Conservation (phyloP, 2,888 invertebrate genomes). For the Acanthoscelides obtectus region DNA sequence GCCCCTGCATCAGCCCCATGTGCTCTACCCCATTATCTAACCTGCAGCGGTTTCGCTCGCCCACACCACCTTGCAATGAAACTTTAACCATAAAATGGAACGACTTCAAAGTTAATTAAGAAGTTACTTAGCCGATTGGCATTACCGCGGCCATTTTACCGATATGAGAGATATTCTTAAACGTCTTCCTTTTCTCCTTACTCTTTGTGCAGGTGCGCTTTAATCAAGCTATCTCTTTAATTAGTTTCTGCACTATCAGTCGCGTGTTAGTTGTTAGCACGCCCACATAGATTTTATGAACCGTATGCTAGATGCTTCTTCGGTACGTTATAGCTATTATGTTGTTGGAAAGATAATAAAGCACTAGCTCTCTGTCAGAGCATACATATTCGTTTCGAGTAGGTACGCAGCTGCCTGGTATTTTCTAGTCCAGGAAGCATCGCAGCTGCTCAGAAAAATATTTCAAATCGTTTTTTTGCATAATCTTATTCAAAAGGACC, state of each 20-base stretch:
- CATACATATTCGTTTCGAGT: no score
- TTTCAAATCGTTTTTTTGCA: no score
- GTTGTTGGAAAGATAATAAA: no score
- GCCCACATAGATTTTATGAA: not conserved
- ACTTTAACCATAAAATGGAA: conserved; percentile 25
- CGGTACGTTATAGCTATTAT: no score
- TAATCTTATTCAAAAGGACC: no score
- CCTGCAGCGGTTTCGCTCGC: not conserved
- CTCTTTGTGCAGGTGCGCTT: conserved; percentile 9
- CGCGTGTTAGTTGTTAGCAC: not conserved
- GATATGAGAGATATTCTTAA: not conserved
- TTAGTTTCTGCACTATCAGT: conserved; percentile 19
- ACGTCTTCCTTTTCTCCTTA: not conserved
- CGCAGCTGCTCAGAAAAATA: no score
- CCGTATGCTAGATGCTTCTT: not conserved
- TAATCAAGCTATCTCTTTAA: conserved; percentile 29
- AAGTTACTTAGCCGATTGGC: conserved; percentile 16
- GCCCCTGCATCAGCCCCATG: no score
- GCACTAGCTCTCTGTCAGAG: no score
- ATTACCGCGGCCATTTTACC: conserved; percentile 16
- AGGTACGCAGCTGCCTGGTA: no score
- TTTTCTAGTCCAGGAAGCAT: no score
- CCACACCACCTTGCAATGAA: conserved; percentile 29
- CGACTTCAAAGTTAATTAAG: conserved; percentile 7
- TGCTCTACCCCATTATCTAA: not conserved